A percentile compares a stretch with the other conserved stretches of the same genome.
Conservation (phyloP, 64 coral and sea anemone species). For the Anthopleura sola region DNA sequence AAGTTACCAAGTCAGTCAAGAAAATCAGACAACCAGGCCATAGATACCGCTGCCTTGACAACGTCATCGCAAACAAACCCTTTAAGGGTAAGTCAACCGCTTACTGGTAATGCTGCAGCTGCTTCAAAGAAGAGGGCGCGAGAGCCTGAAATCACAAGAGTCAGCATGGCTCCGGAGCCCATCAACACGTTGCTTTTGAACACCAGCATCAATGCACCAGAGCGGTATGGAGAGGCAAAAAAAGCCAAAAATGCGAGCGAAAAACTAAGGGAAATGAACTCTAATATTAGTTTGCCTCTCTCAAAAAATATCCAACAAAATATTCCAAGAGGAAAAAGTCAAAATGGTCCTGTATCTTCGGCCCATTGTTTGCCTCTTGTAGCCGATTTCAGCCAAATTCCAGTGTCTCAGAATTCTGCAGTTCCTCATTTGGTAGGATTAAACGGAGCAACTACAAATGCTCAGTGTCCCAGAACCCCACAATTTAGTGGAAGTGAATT, state of each 20-base stretch:
- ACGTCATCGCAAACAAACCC: background rate
- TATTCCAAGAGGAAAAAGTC: background rate
- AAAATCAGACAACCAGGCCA: background rate
- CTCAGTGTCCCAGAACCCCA: background rate
- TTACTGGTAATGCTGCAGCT: background rate
- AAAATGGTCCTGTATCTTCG: background rate
- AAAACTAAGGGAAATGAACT: background rate
- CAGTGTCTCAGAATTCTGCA: background rate
- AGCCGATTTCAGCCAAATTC: background rate
- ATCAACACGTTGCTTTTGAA: background rate
- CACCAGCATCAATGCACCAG: background rate
- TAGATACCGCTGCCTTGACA: background rate
- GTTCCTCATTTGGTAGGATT: background rate
- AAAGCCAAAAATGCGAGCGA: background rate
- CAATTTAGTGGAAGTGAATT: background rate
- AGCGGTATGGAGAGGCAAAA: background rate
- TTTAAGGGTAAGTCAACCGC: background rate
- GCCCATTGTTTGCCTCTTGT: background rate
- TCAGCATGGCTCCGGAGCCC: background rate
- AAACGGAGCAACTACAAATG: background rate
- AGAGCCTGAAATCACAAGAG: background rate
- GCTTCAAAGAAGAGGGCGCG: background rate
- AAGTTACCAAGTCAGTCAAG: background rate
- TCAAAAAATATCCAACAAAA: background rate
- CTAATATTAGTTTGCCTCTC: background rate